Percentiles rank a stretch among this genome's conserved stretches.
phyloP scores from a whole-genome alignment of 30 jellyfish, hydroid and myxozoan genomes.

The Turritopsis rubra region DNA sequence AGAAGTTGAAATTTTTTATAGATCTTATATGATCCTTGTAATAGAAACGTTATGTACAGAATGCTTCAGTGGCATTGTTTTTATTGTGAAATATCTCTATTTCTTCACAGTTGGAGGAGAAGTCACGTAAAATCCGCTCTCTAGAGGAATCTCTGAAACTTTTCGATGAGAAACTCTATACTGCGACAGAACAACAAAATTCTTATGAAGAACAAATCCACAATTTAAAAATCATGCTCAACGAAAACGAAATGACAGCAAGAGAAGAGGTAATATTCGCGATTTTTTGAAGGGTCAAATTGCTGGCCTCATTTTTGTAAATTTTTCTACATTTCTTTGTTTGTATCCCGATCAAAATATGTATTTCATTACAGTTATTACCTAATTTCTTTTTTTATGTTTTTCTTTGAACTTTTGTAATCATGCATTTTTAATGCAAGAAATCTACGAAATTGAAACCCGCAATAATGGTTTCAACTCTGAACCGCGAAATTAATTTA shows the following conservation, averaged over 20 bases:
- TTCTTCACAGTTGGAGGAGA: conserved; percentile 68
- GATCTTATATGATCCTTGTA: background rate
- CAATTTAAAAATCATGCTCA: conserved; percentile 37
- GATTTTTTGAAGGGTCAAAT: no score
- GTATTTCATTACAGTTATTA: no score
- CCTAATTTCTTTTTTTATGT: no score
- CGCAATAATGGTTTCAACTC: no score
- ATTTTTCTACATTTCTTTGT: no score
- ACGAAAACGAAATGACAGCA: conserved; percentile 53
- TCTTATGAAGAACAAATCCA: conserved; percentile 52
- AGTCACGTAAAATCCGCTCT: conserved; percentile 49
- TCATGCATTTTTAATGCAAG: no score
- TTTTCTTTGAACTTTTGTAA: no score
- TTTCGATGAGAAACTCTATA: conserved; percentile 50
- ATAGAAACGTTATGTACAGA: background rate
- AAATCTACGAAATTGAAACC: no score
- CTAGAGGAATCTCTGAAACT: conserved; percentile 55
- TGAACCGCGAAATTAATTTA: no score
- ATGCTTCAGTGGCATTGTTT: background rate
- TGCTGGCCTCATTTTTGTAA: no score
- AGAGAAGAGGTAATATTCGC: conserved; percentile 66
- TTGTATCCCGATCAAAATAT: no score
- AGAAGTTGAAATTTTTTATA: background rate
- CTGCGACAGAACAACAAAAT: conserved; percentile 35
- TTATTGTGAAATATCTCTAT: background rate